Evolutionary conservation across 2,888 invertebrate species (phyloP), one percentile per base, ranked within the genome.

Genomic region (Caenorhabditis doughertyi): DNA sequence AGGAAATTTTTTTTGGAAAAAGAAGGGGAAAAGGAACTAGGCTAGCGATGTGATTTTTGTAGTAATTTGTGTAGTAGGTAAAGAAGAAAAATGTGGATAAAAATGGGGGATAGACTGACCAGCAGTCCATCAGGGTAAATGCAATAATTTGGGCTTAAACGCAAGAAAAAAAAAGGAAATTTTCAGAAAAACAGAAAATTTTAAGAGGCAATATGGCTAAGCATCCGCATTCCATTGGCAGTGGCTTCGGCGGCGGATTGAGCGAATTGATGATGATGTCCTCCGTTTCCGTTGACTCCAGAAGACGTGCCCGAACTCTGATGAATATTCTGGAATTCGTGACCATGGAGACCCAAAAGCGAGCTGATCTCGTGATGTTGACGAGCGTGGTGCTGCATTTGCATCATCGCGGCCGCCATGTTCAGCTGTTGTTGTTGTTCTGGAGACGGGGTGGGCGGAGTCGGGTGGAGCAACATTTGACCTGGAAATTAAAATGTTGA

Each of bases 151-250:
- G n/a, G n/a, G n/a, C n/a, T n/a, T n/a, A n/a, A n/a, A n/a, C n/a
- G n/a, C 9, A 11, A 39, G 39, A 39, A 39, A 39, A 39, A 39
- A 8, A 7, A n/a, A 21, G 27, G 42, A 16, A 44, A 67, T 11
- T 60, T 8, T 23, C 23, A 60, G 42, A 60, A 39, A 39, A 23
- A 13, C 7, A 23, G 25, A 49, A n/a, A 32, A 65, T 35, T 5
- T 62, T 39, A 73, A 18, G 76, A 76, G 3, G 76, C 76, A 44
- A 76, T 76, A 32, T 76, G 67, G 29, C 67, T 76, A 23, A 76
- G 76, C 76, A 76, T 76, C n/a, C 76, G 29, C 76, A 76, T 76
- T 67, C 76, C 76, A 13, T 68, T 67, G 49, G 65, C 76, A 2
- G 76, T 67, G 8, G 76, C 76, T 49, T 76, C 76, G 51, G 68